Base-by-base conservation (phyloP, 2,113 vertebrate species). In the Ceyx cyanopectus region DNA sequence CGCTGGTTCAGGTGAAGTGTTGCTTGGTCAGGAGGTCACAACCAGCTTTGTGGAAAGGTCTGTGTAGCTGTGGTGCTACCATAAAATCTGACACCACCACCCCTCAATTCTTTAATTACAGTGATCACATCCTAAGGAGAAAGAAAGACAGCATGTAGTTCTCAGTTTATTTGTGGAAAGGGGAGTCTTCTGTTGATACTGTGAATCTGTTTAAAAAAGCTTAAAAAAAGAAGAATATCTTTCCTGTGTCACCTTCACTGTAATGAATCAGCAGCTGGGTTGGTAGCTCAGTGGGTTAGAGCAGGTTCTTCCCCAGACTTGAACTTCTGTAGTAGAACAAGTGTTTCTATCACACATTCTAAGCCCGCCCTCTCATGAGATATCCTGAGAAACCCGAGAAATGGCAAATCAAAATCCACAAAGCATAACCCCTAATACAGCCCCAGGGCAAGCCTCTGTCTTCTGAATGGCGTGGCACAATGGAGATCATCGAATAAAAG, bases 391-490 rank as follows among this genome's bases (percentile, higher is more conserved):
- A 96, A 85, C 90, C 90, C 91, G 87, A 93, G 94, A 93, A 95
- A 93, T 74, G 61, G 56, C 91, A 70, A 74, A 94, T 93, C 75
- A 92, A 95, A 96, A 96, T 89, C 92, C 94, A 89, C 92, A 96
- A 94, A 93, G 87, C 84, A 37, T 87, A 92, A 83, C 81, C 60
- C 70, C 30, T 94, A 74, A 91, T 94, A 75, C 12, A 90, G 92
- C 94, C 85, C 72, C 67, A 60, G 66, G 93, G 87, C 93, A 96
- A 84, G 89, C 11, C 82, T 93, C 91, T 88, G 94, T 94, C 90
- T 97, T 84, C 76, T 91, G 90, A 89, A 86, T 88, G 84, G 78
- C 65, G n/a, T 75, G 84, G 69, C 85, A 94, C 87, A 90, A 58
- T 16, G 2, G 79, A 94, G 80, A 91, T 93, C 73, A 73, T 54